A percentile compares a stretch with the other conserved stretches of the same genome.
Conservation (phyloP, 2,113 vertebrate genomes). For the Procavia capensis region DNA sequence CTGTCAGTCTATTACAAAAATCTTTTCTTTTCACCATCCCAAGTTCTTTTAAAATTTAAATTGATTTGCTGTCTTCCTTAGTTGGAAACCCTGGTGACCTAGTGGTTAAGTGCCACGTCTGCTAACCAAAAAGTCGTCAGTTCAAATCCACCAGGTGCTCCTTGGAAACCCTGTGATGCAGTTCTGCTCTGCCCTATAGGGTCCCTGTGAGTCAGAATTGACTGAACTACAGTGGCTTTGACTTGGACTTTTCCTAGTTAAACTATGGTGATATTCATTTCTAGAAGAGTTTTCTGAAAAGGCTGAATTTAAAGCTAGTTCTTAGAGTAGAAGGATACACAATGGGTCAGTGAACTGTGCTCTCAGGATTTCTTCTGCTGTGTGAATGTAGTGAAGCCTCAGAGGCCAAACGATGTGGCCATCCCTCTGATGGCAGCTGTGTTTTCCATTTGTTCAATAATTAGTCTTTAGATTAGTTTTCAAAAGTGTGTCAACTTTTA, state of each 20-base stretch:
- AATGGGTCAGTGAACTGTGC: accelerated
- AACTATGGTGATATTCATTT: neutral
- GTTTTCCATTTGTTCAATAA: accelerated
- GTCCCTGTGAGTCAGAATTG: no score
- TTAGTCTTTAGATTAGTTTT: neutral
- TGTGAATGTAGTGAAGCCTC: neutral
- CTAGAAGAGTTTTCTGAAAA: neutral
- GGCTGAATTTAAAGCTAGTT: neutral
- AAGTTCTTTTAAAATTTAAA: neutral
- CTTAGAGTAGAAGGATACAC: neutral
- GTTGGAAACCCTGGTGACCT: no score
- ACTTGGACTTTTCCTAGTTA: no score
- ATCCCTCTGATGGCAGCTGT: accelerated
- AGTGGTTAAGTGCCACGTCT: no score
- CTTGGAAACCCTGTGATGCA: no score
- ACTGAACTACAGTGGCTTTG: no score
- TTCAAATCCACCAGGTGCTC: no score
- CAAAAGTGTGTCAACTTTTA: neutral
- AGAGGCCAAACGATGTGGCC: neutral
- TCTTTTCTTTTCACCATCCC: neutral
- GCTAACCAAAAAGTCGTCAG: no score
- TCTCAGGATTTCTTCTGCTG: accelerated
- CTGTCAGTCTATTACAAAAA: neutral
- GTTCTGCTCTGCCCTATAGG: no score
- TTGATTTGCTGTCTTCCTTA: neutral